A percentile compares a stretch with the other conserved stretches of the same genome.
phyloP scores from a whole-genome alignment of 2,113 vertebrate genomes.

The Pluvialis apricaria region DNA sequence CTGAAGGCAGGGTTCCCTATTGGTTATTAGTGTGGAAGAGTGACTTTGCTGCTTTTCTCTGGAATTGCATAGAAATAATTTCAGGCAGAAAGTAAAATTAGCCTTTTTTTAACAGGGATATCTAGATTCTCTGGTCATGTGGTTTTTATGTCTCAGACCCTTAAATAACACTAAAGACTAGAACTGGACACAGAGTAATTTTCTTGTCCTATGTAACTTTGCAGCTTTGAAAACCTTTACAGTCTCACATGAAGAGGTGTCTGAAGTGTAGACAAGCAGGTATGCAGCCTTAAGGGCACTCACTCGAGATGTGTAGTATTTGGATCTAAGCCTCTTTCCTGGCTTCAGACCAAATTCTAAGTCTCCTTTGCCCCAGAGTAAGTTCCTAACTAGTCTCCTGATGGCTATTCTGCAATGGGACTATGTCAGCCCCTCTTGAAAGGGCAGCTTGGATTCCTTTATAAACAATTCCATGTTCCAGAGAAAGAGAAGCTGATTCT shows the following conservation, averaged over 20 bases:
- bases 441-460: background rate
- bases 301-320: background rate
- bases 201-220: background rate
- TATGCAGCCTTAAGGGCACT: background rate
- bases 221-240: background rate
- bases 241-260: background rate
- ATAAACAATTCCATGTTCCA: background rate
- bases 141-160: background rate
- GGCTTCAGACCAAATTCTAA: background rate
- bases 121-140: background rate
- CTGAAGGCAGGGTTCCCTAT: background rate
- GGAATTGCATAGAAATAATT: background rate
- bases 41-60: background rate
- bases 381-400: background rate
- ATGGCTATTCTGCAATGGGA: background rate
- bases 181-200: background rate
- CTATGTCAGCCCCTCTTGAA: background rate
- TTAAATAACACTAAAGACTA: background rate
- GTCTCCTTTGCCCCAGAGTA: background rate
- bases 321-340: background rate
- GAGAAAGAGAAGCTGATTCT: background rate
- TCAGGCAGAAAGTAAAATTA: background rate
- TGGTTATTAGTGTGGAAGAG: constrained; percentile 20
- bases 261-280: background rate
- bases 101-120: background rate